phyloP scores from a whole-genome alignment of 2,888 invertebrate species.

The Macrosoma leucophasiata region DNA sequence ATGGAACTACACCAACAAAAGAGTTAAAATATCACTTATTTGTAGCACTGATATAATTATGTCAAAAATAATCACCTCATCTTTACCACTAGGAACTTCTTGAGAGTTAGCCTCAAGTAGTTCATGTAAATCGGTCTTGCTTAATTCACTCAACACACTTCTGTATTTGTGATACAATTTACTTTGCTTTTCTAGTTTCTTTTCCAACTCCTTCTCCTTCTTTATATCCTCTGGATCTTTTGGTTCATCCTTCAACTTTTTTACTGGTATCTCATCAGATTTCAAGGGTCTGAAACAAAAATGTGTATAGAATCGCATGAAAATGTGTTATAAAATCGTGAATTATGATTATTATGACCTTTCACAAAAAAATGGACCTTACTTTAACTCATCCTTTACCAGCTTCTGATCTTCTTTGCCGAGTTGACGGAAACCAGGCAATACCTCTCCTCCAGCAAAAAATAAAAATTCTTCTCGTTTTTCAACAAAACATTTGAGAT shows the following conservation, averaged over 20 bases:
- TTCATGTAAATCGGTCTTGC: constrained; percentile 76
- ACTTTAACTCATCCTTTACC: constrained; percentile 80
- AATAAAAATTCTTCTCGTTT: constrained; percentile 82
- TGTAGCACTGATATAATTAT: too few species aligned
- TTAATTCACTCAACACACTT: constrained; percentile 57
- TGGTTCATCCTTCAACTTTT: constrained; percentile 82
- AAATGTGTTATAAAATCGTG: neutral
- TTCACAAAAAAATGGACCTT: constrained; percentile 40
- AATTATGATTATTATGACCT: too few species aligned
- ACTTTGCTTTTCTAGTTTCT: constrained; percentile 82
- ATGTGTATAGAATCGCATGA: neutral
- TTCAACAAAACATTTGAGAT: constrained; percentile 91
- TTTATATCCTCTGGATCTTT: constrained; percentile 68
- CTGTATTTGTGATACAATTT: constrained; percentile 66
- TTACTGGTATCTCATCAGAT: constrained; percentile 76
- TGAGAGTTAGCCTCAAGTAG: constrained; percentile 85
- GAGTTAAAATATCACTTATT: too few species aligned
- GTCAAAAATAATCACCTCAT: constrained; percentile 69
- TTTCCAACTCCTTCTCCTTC: constrained; percentile 70
- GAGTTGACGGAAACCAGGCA: constrained; percentile 86
- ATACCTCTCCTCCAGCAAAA: constrained; percentile 79
- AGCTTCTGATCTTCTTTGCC: constrained; percentile 81
- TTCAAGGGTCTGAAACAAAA: constrained; percentile 39
- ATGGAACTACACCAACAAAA: too few species aligned
- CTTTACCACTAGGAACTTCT: constrained; percentile 78